Percentiles rank a stretch among this genome's conserved stretches.
Conservation (phyloP, 2,797 vertebrate genomes). For the Anniella stebbinsi region DNA sequence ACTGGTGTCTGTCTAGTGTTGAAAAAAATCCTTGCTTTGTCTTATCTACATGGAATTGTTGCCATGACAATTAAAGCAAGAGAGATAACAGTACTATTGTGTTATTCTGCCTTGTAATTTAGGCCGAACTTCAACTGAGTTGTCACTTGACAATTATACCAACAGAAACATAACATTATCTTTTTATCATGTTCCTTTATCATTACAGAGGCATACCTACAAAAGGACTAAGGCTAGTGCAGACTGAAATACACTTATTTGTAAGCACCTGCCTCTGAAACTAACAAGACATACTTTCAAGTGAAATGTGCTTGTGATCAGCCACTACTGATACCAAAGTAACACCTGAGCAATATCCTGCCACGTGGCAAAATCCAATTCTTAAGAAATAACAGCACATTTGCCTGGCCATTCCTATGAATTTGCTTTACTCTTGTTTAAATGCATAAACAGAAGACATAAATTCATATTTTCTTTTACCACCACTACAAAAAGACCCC, state of each 20-base stretch:
- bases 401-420: conserved; percentile 25
- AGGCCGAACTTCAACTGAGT: conserved; percentile 50
- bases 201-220: conserved; percentile 20
- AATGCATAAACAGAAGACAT: neutral
- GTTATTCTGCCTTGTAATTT: conserved; percentile 43
- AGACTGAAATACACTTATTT: neutral
- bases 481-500: neutral
- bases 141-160: conserved; percentile 47
- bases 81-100: conserved; percentile 57
- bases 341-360: neutral
- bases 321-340: neutral
- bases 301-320: neutral
- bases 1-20: neutral
- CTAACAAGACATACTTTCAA: neutral
- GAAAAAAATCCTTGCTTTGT: conserved; percentile 45
- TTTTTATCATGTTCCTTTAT: neutral
- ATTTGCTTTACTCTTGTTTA: neutral
- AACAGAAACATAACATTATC: conserved; percentile 38
- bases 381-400: conserved; percentile 50
- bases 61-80: conserved; percentile 67
- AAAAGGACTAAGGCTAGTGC: conserved; percentile 13
- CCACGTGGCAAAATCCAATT: conserved; percentile 50
- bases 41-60: conserved; percentile 70
- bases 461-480: too few species aligned
- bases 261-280: neutral